Percentiles rank a stretch among this genome's conserved stretches.
Evolutionary conservation across 2,113 vertebrate species (phyloP).

Genomic region (Zosterops borbonicus): DNA sequence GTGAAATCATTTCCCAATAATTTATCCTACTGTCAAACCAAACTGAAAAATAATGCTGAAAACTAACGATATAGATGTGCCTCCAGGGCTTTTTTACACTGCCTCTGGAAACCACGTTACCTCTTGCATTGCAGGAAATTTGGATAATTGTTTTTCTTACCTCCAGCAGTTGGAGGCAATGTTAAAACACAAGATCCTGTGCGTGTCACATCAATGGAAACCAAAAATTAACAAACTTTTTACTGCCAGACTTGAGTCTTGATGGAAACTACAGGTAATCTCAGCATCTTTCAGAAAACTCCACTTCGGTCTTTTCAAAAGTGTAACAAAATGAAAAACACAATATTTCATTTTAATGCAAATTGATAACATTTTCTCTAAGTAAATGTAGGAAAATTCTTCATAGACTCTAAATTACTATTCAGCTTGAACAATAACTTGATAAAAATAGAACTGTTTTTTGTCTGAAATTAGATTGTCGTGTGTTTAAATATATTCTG

Average conservation of each 20-base stretch:
- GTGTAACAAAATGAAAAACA: slow-evolving; percentile 9
- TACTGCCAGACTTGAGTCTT: not conserved
- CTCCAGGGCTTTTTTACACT: not conserved
- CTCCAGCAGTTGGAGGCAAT: not conserved
- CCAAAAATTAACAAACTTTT: not conserved
- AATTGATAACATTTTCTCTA: slow-evolving; percentile 14
- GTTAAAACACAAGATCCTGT: not conserved
- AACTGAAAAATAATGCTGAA: not conserved
- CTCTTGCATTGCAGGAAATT: not conserved
- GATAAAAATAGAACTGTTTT: slow-evolving; percentile 49
- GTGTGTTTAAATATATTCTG: slow-evolving; percentile 20
- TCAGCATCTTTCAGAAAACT: slow-evolving; percentile 21
- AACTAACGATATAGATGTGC: not conserved
- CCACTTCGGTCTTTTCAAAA: not conserved
- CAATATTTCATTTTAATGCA: slow-evolving; percentile 33
- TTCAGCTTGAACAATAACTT: slow-evolving; percentile 12
- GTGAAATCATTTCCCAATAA: not conserved
- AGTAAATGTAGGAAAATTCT: not conserved
- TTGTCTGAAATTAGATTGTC: slow-evolving; percentile 29
- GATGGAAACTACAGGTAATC: not conserved
- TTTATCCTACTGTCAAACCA: not conserved
- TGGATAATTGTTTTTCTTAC: not conserved
- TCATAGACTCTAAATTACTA: slow-evolving; percentile 19
- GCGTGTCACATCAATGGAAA: not conserved
- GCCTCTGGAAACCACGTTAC: not conserved